phyloP scores from a whole-genome alignment of 2,797 vertebrate species.

The Peromyscus melanophrys region DNA sequence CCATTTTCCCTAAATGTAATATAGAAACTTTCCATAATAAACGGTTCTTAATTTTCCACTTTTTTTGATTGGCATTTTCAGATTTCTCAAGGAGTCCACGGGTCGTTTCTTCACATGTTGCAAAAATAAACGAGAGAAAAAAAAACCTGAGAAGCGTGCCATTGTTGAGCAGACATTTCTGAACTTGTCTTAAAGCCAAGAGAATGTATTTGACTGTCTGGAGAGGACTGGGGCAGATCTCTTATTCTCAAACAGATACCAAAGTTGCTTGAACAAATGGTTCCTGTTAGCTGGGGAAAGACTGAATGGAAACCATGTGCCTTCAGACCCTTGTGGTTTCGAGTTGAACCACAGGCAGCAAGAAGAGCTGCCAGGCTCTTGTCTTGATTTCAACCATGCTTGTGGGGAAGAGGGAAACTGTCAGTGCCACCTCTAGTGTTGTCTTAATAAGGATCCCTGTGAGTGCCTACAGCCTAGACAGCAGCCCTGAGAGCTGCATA shows the following conservation, averaged over 20 bases:
- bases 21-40: constrained; percentile 86
- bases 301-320: constrained; percentile 90
- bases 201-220: constrained; percentile 83
- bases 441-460: constrained; percentile 68
- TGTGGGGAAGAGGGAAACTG: constrained; percentile 48
- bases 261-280: constrained; percentile 89
- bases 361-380: constrained; percentile 88
- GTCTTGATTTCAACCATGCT: constrained; percentile 85
- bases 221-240: constrained; percentile 86
- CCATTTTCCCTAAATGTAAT: constrained; percentile 79
- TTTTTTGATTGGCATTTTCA: constrained; percentile 88
- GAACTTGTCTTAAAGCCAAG: constrained; percentile 83
- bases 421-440: constrained; percentile 73
- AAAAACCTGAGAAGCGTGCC: constrained; percentile 79
- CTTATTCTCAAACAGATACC: constrained; percentile 87
- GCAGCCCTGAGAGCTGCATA: background rate
- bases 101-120: constrained; percentile 86
- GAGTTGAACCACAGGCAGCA: constrained; percentile 87
- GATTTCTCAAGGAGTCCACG: constrained; percentile 74
- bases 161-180: constrained; percentile 85
- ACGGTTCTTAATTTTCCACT: constrained; percentile 81
- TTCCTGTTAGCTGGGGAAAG: constrained; percentile 88
- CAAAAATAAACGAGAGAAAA: constrained; percentile 88
- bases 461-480: rapidly evolving
- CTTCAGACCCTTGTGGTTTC: constrained; percentile 89